phyloP scores from a whole-genome alignment of 2,113 vertebrate species.

The Panthera uncia region DNA sequence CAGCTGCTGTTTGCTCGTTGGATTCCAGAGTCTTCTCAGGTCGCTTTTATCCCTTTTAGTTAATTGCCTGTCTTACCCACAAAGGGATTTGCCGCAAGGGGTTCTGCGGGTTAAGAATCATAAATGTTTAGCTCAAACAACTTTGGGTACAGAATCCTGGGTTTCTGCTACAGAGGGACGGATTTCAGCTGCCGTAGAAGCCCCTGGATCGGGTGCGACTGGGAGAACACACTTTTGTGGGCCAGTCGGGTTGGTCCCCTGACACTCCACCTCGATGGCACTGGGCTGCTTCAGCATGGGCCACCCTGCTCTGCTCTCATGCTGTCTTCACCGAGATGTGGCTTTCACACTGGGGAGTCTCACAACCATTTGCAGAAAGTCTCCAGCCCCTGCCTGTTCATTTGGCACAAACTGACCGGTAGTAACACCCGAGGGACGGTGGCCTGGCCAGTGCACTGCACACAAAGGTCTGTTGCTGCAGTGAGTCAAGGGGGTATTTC shows the following conservation, averaged over 20 bases:
- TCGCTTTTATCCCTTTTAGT: not conserved
- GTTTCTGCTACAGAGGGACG: fast-evolving
- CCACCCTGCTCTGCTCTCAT: not conserved
- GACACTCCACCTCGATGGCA: fast-evolving
- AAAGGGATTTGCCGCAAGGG: not conserved
- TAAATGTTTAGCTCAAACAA: not conserved
- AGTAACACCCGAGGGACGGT: fast-evolving
- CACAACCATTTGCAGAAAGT: not conserved
- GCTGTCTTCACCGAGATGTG: not conserved
- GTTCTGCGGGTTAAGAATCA: not conserved
- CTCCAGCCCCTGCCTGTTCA: not conserved
- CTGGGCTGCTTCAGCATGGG: not conserved
- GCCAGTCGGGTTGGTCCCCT: not conserved
- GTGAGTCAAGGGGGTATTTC: not conserved
- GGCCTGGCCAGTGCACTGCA: not conserved
- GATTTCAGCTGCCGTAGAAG: fast-evolving
- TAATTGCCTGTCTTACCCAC: not conserved
- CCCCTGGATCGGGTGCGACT: fast-evolving
- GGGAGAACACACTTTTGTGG: too few species aligned
- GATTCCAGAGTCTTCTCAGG: not conserved
- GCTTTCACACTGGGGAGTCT: not conserved
- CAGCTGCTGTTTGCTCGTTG: not conserved
- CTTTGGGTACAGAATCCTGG: not conserved
- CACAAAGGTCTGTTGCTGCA: not conserved
- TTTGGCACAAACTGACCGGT: not conserved